Evolutionary conservation across 2,888 invertebrate genomes (phyloP), one percentile per base, ranked within the genome.

Genomic region (Spodoptera picta): DNA sequence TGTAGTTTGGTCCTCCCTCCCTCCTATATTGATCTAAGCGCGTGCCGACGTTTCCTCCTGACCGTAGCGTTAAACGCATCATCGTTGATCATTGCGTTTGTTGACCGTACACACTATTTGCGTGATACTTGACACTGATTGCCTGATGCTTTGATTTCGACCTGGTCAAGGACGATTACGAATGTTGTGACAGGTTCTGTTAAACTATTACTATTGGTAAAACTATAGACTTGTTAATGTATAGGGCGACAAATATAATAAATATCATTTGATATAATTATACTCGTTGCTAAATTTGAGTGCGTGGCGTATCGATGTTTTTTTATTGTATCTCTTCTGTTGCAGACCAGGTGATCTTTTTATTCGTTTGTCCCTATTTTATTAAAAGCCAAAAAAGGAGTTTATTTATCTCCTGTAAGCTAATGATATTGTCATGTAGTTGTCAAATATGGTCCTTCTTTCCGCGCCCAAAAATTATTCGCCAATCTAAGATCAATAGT

Each of bases 61-160:
- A 31, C 59, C 65, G 60, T 67, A 62, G 63, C 60, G 68, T 60
- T 60, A 56, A 70, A 77, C 75, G 73, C 77, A 79, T 80, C 82
- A 75, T 80, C 75, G 77, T 82, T 71, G 75, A 81, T 82, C 81
- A 77, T 73, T 65, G 73, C 77, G 72, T 75, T 80, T 82, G 80
- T 81, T 82, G 80, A 73, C 70, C 70, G 75, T 72, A 73, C 79
- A 68, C 72, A 72, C 71, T 73, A 70, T 72, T 79, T 73, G 62
- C 63, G 78, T 75, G 75, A 76, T 77, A 80, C 79, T 81, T 77
- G 80, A 80, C 77, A 76, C 72, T 82, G 80, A 79, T 82, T 76
- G 72, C 64, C 42, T 45, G 60, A 70, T 65, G 58, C 57, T 57
- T 54, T 61, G 64, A 71, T 78, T 69, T 36, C 12, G 47, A 60